Evolutionary conservation across 2,797 vertebrate genomes (phyloP), one percentile per base, ranked within the genome.

Genomic region (Taenioides sp.): DNA sequence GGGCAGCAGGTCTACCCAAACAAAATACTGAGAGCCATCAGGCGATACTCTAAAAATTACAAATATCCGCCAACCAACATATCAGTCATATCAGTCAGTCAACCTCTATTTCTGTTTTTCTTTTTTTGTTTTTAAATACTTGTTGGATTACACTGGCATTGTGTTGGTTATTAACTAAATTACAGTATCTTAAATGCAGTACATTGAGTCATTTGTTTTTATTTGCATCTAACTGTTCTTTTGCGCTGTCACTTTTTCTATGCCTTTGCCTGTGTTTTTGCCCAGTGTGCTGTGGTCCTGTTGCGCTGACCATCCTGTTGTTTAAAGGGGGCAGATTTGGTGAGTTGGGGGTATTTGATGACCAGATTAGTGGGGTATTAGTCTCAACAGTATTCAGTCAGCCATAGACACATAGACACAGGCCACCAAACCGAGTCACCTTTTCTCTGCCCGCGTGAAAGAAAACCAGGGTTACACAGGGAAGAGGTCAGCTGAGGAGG

Each of bases 361-460:
- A 93, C 81, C 84, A 91, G 83, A 86, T 92, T 91, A 93, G 87
- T 84, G 80, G 87, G 57, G 80, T 85, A 88, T 92, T 92, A 89
- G 76, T 78, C 78, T 89, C 68, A 80, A 59, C 78, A 61, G 75
- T 84, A 85, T 93, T 94, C 65, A 87, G 75, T 89, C 82, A 88
- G 80, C 78, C 86, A 74, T 64, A 87, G 74, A 90, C 82, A 88
- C 80, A 77, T 84, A 74, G 79, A 84, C 65, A 86, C 86, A 82
- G 86, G 89, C 90, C 78, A 76, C 80, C 5, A 81, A 69, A 91
- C 88, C 76, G 83, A 91, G 80, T 84, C 80, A 40, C 83, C 84
- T 76, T 81, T 91, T 65, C 87, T 87, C 86, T 84, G 65, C 70
- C 52, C 27, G 43, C 27, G 72, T 85, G 62, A 89, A 83, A 70